Evolutionary conservation across 2,888 invertebrate genomes (phyloP), one percentile per base, ranked within the genome.

Genomic region (Amphipoea lucens): DNA sequence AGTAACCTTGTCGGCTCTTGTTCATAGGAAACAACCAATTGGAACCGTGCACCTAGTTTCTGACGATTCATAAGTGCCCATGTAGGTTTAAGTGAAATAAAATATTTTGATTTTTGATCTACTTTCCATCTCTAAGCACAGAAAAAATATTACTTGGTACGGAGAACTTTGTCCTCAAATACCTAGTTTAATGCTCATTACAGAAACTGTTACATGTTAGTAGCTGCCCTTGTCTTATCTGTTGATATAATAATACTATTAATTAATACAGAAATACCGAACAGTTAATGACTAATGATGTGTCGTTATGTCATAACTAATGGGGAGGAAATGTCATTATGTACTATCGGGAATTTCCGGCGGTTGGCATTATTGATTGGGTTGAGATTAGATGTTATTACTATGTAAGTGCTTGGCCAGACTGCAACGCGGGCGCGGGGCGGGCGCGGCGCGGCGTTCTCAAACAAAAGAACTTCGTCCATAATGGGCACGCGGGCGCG

Each of bases 221-320:
- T 11, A 70, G n/a, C 66, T 70, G 63, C 14, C n/a, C 29, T n/a
- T 48, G 3, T 40, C 29, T n/a, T 14, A 3, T 0, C 70, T 5
- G 2, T 45, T n/a, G 6, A 57, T 36, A 72, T 45, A 77, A 73
- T 57, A 62, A 67, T 23, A 67, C 60, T 85, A 72, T 62, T 73
- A 63, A 63, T 17, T 7, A 63, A 71, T 65, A 78, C 40, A 42
- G n/a, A 73, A 81, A 14, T 66, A 68, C 60, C 23, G 4, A 71
- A 45, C 67, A 66, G 67, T 62, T 71, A 71, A 79, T 86, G 57
- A 74, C 76, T 86, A 76, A 83, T 82, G 79, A 86, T 62, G 65
- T 79, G 76, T 83, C 79, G 51, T 69, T 69, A 79, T 67, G 83
- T 74, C 74, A 79, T 14, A 76, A 36, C 74, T 76, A 86, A 85